Conservation (phyloP, 2,797 vertebrate genomes). For the Mus spretus region DNA sequence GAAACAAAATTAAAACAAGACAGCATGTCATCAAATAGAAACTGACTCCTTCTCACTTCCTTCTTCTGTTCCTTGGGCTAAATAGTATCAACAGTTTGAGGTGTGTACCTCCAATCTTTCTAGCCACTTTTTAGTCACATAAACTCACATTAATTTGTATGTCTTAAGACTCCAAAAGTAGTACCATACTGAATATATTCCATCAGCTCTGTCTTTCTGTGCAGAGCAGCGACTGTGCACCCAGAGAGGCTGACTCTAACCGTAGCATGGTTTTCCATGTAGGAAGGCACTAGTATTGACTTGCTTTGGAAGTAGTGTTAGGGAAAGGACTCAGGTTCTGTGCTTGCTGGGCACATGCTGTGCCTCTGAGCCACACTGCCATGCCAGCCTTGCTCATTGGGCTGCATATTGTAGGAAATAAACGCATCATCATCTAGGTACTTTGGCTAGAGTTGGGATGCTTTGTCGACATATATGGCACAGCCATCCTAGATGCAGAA, state of each 20-base stretch:
- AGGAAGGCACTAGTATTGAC: not conserved
- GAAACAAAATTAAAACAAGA: slow-evolving; percentile 40
- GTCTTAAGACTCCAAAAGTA: not conserved
- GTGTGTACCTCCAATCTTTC: not conserved
- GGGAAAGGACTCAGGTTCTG: not conserved
- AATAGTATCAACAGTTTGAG: not conserved
- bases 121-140: not conserved
- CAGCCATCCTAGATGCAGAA: not conserved
- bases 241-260: not conserved
- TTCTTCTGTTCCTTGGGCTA: not conserved
- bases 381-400: not conserved
- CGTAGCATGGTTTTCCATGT: not conserved
- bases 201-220: not conserved
- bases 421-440: not conserved
- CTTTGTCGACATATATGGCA: not conserved
- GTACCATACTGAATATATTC: not conserved
- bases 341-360: not conserved
- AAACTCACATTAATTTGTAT: not conserved
- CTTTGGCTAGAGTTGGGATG: not conserved
- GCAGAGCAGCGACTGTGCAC: not conserved
- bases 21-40: not conserved
- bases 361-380: not conserved
- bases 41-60: not conserved
- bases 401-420: not conserved
- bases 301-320: not conserved